Percentiles rank a stretch among this genome's conserved stretches.
Evolutionary conservation across 2,888 invertebrate genomes (phyloP).

Genomic region (Litoditis marina): DNA sequence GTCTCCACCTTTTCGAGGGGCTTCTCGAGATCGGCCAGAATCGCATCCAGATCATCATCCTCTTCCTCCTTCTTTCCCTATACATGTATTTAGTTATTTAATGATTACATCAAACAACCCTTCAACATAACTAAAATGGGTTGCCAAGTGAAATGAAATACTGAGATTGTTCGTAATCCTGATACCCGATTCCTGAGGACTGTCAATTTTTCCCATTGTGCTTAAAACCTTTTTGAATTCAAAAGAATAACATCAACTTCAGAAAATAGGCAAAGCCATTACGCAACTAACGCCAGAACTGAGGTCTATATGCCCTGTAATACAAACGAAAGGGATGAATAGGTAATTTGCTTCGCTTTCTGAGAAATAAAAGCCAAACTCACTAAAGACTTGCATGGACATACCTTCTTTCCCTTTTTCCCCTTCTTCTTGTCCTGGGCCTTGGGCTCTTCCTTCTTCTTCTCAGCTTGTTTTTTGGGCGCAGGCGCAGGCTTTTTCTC

Average conservation of each 20-base stretch:
- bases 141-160: too few relatives aligned
- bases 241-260: not conserved
- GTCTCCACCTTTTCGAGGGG: constrained; percentile 18
- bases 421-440: constrained; percentile 21
- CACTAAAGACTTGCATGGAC: too few relatives aligned
- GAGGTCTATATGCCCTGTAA: too few relatives aligned
- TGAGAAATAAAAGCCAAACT: too few relatives aligned
- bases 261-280: not conserved
- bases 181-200: too few relatives aligned
- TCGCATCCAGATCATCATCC: constrained; percentile 51
- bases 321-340: too few relatives aligned
- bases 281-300: not conserved
- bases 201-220: too few relatives aligned
- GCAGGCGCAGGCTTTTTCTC: constrained; percentile 1
- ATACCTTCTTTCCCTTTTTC: constrained; percentile 28
- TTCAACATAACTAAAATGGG: too few relatives aligned
- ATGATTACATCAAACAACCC: not conserved
- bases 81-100: not conserved
- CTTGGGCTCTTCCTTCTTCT: constrained; percentile 17
- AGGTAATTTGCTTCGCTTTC: too few relatives aligned
- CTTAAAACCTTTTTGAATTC: too few relatives aligned
- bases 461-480: constrained; percentile 14
- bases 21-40: constrained; percentile 38
- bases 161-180: too few relatives aligned
- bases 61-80: constrained; percentile 33